These are phyloP conservation scores for Blastomussa wellsi DNA, from an alignment of 92 coral and sea anemone species.

Conservation along the genomic window DNA sequence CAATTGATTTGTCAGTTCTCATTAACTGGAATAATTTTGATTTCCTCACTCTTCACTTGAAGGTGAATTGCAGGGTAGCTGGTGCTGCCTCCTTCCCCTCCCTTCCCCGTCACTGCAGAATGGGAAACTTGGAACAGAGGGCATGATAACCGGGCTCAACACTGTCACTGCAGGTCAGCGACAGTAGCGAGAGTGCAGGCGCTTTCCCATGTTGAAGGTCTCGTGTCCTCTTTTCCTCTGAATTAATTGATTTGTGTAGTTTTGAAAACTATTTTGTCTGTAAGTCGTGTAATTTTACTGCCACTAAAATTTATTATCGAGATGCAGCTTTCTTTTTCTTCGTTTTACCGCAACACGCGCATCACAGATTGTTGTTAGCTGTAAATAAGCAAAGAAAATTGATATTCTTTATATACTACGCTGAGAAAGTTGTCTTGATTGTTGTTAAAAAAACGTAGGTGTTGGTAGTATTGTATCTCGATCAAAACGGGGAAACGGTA, in stretches of 20 bases:
- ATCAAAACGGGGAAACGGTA: not conserved
- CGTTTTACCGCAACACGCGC: not conserved
- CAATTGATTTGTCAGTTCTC: conserved; percentile 1
- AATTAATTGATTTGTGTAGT: not conserved
- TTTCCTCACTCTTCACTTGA: not conserved
- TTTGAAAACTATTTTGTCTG: not conserved
- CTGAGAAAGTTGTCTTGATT: not conserved
- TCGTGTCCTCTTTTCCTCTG: not conserved
- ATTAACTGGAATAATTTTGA: not conserved
- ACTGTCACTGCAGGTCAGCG: conserved; percentile 44
- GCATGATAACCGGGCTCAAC: not conserved
- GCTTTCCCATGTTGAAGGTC: conserved; percentile 6
- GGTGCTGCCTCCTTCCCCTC: not conserved
- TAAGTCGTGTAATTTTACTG: not conserved
- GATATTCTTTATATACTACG: not conserved
- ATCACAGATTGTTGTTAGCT: not conserved
- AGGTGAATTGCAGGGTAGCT: not conserved
- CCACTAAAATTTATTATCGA: not conserved
- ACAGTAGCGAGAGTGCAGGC: conserved; percentile 29
- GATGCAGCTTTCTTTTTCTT: not conserved
- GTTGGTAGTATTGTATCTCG: not conserved
- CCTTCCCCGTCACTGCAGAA: not conserved
- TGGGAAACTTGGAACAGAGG: not conserved
- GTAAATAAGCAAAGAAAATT: conserved; percentile 17
- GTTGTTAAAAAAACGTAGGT: not conserved